Base-by-base conservation (phyloP, 2,888 invertebrate genomes). In the Barypeithes pellucidus region DNA sequence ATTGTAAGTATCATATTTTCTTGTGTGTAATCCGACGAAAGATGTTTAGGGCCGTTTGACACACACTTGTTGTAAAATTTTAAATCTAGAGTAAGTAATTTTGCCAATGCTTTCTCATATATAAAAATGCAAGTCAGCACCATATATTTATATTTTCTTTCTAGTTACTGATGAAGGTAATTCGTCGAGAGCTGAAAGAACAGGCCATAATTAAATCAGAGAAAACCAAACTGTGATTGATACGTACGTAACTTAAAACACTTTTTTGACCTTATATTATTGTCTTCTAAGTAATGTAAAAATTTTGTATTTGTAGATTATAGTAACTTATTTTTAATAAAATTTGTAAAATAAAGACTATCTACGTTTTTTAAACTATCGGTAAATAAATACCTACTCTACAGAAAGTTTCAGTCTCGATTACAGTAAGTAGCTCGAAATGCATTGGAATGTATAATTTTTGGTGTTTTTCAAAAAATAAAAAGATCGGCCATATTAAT, bases 1-100 rank as follows among this genome's bases (percentile, higher is more conserved):
- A 62, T 70, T 16, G 66, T 67, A 67, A 67, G 60, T 50, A 24
- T 50, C 3, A 11, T 36, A 36, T 39, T 39, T n/a, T 12, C 4
- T 39, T 39, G 43, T 43, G 43, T 14, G 16, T 16, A 43, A 39
- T n/a, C 14, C 39, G 36, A 7, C 12, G 39, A n/a, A 39, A 39
- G 3, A 12, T 12, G 11, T 39, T 39, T 12, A 9, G 39, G 39
- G 12, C 39, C 39, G n/a, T 39, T 39, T 3, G n/a, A 39, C 39
- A 39, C 39, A 39, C 39, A n/a, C 36, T 5, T 3, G 9, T 29
- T 29, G 9, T 29, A 29, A n/a, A n/a, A n/a, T n/a, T n/a, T n/a
- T n/a, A n/a, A n/a, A n/a, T n/a, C n/a, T n/a, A n/a, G n/a, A n/a
- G n/a, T n/a, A n/a, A n/a, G n/a, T n/a, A n/a, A 39, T 39, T 39